Conservation (phyloP, 2,888 invertebrate species). For the Drosophila neotestacea region DNA sequence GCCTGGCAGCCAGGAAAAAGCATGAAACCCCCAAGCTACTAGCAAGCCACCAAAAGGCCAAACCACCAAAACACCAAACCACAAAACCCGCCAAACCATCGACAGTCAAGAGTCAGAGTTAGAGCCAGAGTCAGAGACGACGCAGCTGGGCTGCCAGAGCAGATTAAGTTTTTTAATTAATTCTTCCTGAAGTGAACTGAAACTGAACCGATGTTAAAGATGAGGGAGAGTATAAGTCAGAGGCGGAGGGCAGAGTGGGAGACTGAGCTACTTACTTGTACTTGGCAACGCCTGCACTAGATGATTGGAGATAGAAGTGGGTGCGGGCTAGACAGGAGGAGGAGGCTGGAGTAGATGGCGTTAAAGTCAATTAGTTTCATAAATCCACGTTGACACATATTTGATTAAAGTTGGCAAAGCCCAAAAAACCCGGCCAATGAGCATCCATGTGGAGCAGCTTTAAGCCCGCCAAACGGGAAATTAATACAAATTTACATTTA, state of each 20-base stretch:
- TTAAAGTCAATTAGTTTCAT: constrained; percentile 74
- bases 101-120: constrained; percentile 6
- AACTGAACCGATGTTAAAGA: constrained; percentile 34
- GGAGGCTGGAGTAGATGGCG: constrained; percentile 11
- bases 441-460: constrained; percentile 2
- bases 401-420: constrained; percentile 63
- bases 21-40: constrained; percentile 10
- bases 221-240: neutral
- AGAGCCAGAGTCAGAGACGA: constrained; percentile 4
- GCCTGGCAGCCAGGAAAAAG: constrained; percentile 1
- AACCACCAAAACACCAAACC: constrained; percentile 21
- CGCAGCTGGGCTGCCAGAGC: constrained; percentile 46
- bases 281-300: constrained; percentile 14
- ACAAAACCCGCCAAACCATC: constrained; percentile 6
- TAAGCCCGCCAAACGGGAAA: constrained; percentile 21
- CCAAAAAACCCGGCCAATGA: constrained; percentile 30
- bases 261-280: constrained; percentile 33
- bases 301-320: neutral
- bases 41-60: neutral
- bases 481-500: constrained; percentile 56
- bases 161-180: constrained; percentile 78
- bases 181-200: constrained; percentile 46
- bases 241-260: neutral
- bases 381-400: constrained; percentile 72
- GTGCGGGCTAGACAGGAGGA: neutral